A percentile compares a stretch with the other conserved stretches of the same genome.
Evolutionary conservation across 1,140 invertebrate genomes (phyloP).

Genomic region (Lepidurus apus): DNA sequence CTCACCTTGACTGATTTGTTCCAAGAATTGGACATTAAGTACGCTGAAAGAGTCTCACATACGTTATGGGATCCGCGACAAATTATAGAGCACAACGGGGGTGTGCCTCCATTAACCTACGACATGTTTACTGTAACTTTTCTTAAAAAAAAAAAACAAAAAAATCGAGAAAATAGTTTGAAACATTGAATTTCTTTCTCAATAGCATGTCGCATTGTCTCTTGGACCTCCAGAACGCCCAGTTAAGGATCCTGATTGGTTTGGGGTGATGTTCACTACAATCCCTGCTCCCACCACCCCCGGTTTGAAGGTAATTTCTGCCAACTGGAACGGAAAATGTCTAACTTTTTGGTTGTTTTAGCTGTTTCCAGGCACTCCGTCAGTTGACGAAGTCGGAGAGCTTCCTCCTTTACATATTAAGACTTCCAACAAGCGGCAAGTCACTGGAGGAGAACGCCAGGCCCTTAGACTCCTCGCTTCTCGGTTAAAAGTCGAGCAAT

Average conservation of each 20-base stretch:
- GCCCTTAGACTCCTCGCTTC: constrained; percentile 51
- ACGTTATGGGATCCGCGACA: constrained; percentile 62
- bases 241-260: constrained; percentile 50
- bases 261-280: constrained; percentile 49
- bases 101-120: constrained; percentile 61
- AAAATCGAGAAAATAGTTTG: background rate
- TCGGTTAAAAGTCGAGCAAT: constrained; percentile 48
- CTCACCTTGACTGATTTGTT: constrained; percentile 46
- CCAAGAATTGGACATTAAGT: constrained; percentile 51
- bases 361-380: constrained; percentile 32
- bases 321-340: background rate
- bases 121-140: constrained; percentile 58
- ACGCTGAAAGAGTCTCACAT: constrained; percentile 57
- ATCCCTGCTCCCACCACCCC: constrained; percentile 40
- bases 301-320: background rate
- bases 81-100: constrained; percentile 59
- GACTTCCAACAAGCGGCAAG: constrained; percentile 39
- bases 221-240: constrained; percentile 57
- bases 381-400: constrained; percentile 43
- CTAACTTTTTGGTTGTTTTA: background rate
- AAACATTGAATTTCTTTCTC: background rate
- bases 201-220: constrained; percentile 54
- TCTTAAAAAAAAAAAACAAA: background rate
- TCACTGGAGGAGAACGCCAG: constrained; percentile 61
- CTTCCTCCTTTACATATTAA: constrained; percentile 39